phyloP scores from a whole-genome alignment of 2,888 invertebrate genomes.

The Julus scandinavius region DNA sequence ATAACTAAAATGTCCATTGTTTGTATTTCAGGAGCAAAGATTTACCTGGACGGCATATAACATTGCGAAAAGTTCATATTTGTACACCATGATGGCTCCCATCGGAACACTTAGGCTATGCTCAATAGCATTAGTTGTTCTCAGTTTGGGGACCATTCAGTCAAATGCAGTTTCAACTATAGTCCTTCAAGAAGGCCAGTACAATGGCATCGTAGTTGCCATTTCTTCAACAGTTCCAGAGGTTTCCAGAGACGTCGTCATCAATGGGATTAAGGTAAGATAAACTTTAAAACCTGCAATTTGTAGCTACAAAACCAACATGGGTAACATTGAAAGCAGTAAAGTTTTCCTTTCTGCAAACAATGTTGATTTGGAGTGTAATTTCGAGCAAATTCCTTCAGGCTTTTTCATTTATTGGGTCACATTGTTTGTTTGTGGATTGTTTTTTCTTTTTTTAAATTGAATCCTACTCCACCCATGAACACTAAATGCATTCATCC shows the following conservation, averaged over 20 bases:
- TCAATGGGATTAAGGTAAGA: conserved; percentile 52
- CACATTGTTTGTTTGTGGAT: not conserved
- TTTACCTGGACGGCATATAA: not conserved
- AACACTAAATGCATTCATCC: conserved; percentile 13
- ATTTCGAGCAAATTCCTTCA: not conserved
- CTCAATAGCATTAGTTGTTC: not conserved
- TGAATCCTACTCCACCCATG: conserved; percentile 21
- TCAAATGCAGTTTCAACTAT: conserved; percentile 30
- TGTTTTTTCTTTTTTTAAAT: not conserved
- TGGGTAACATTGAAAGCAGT: not conserved
- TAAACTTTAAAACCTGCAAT: not conserved
- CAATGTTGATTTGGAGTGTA: not conserved
- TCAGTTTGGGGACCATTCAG: not conserved
- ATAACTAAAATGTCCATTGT: not conserved
- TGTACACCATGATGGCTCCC: not conserved
- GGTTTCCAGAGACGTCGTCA: conserved; percentile 42
- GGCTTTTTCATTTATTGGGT: not conserved
- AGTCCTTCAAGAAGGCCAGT: conserved; percentile 49
- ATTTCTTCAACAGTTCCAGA: conserved; percentile 53
- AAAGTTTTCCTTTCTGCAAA: not conserved
- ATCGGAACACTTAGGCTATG: not conserved
- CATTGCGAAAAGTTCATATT: not conserved
- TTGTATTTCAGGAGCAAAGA: not conserved
- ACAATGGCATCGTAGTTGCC: conserved; percentile 55
- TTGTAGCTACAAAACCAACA: not conserved